These are phyloP conservation scores for Scaptomyza cyrtandrae DNA, from an alignment of 2,888 invertebrate genomes.

Conservation along the genomic window DNA sequence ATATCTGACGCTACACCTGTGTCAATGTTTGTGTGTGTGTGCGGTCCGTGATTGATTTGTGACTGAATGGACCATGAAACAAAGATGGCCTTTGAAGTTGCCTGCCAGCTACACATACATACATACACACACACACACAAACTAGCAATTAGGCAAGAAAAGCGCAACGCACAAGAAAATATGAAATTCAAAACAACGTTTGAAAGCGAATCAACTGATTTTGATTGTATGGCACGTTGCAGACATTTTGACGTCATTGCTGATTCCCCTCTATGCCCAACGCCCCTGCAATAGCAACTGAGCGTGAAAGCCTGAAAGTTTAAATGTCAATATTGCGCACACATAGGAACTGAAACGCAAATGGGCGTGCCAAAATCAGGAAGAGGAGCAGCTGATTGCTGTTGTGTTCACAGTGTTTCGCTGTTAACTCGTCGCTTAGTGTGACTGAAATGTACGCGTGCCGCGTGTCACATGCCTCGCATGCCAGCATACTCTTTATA, in stretches of 20 bases:
- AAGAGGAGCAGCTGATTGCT: slow-evolving; percentile 32
- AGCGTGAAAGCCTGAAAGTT: slow-evolving; percentile 19
- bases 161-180: neutral
- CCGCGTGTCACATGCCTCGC: slow-evolving; percentile 17
- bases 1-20: neutral
- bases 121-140: neutral
- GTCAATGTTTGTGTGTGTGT: neutral
- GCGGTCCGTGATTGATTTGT: slow-evolving; percentile 31
- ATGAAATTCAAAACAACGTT: neutral
- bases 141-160: slow-evolving; percentile 32
- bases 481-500: slow-evolving; percentile 54
- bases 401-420: neutral
- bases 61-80: slow-evolving; percentile 33
- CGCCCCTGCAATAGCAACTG: slow-evolving; percentile 7
- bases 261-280: neutral
- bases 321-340: slow-evolving; percentile 43
- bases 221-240: slow-evolving; percentile 16
- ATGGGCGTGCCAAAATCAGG: slow-evolving; percentile 20
- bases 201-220: slow-evolving; percentile 27
- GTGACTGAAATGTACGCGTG: slow-evolving; percentile 22
- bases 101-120: neutral
- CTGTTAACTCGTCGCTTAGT: slow-evolving; percentile 13
- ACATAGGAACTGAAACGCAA: slow-evolving; percentile 25
- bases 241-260: slow-evolving; percentile 35
- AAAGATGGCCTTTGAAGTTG: slow-evolving; percentile 34